These are phyloP conservation scores for Sturnira hondurensis DNA, from an alignment of 2,113 vertebrate species.

Conservation along the genomic window DNA sequence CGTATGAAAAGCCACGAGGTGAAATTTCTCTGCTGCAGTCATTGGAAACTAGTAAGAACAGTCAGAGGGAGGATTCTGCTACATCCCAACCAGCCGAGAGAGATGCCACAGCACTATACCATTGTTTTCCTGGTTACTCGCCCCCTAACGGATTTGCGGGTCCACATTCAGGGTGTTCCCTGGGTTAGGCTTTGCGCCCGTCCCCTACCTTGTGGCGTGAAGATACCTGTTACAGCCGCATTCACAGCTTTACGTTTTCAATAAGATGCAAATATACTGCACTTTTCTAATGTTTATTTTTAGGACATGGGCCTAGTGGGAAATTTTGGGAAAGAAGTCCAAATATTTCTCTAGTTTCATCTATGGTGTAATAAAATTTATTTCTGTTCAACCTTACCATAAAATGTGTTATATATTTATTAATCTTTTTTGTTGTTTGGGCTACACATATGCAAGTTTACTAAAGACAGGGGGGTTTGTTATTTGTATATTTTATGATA, in stretches of 20 bases:
- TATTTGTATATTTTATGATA: neutral
- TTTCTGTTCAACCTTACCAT: neutral
- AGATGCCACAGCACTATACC: neutral
- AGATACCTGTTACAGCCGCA: neutral
- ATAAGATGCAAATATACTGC: neutral
- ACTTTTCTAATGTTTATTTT: slow-evolving; percentile 39
- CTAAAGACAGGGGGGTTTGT: neutral
- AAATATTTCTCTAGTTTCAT: slow-evolving; percentile 39
- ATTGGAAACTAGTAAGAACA: neutral
- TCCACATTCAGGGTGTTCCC: neutral
- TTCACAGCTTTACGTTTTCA: neutral
- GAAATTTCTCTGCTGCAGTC: neutral
- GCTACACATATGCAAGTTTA: neutral
- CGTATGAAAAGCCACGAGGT: neutral
- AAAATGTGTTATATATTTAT: slow-evolving; percentile 24
- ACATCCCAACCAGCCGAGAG: neutral
- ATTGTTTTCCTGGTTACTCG: neutral
- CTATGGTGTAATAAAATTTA: slow-evolving; percentile 23
- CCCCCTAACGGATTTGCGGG: neutral
- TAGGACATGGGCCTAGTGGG: neutral
- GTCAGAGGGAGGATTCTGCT: neutral
- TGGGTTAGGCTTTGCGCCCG: neutral
- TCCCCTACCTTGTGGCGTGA: neutral
- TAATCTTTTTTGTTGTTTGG: neutral
- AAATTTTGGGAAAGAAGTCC: neutral